Evolutionary conservation across 2,888 invertebrate species (phyloP), one percentile per base, ranked within the genome.

Genomic region (Cryptocephalus moraei): DNA sequence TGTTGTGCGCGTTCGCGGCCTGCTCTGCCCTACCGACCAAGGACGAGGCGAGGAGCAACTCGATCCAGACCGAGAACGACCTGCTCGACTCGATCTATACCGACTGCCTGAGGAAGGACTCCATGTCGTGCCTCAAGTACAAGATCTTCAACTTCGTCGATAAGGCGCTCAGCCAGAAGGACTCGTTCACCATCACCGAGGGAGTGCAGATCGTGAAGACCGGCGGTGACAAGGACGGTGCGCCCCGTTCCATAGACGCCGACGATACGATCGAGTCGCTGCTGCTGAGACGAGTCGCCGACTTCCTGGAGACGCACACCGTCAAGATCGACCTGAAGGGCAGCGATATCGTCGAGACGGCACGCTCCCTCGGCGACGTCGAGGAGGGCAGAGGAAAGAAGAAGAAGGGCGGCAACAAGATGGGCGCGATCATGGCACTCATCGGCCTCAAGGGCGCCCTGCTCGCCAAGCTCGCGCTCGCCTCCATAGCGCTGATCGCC

Each of bases 71-170:
- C 44, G 86, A 86, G 61, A 87, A 85, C 65, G 89, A 90, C 61
- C 78, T 88, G 50, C 81, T 89, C 74, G 83, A 85, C 62, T 75
- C 82, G 62, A 82, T 83, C 65, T 84, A 84, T 68, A 76, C 76
- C 61, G 90, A 90, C 62, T 90, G 90, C 66, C 72, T 87, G 53
- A 79, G 82, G 62, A 90, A 89, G 70, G 89, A 89, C 65, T 87
- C 89, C 32, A 81, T 86, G 57, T 82, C 85, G 69, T 90, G 90
- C 69, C 80, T 90, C 62, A 90, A 89, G 70, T 86, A 87, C 75
- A 90, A 89, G 68, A 80, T 90, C 65, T 87, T 89, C 75, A 82
- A 86, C 14, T 88, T 84, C 71, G 86, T 90, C 57, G 90, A 90
- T 74, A 89, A 89, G 71, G 84, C 86, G 75, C 75, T 89, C 49